Conservation (phyloP, 2,113 vertebrate species). For the Colaptes auratus region DNA sequence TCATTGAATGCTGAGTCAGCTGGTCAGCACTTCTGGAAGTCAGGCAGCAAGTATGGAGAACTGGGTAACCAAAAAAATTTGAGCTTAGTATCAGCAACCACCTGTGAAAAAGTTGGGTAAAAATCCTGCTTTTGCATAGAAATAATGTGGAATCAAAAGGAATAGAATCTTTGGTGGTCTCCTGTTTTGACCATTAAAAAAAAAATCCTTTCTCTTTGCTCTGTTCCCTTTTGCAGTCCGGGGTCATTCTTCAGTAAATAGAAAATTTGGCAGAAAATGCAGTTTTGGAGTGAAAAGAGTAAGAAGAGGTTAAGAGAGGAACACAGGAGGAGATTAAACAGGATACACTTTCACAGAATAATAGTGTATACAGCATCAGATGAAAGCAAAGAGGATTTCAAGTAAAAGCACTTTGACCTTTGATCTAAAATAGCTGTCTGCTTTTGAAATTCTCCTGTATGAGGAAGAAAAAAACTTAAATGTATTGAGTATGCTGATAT, state of each 20-base stretch:
- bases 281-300: neutral
- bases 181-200: neutral
- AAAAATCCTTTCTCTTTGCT: neutral
- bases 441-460: neutral
- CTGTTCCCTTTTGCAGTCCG: neutral
- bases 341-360: neutral
- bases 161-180: neutral
- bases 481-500: neutral
- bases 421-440: neutral
- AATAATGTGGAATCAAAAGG: neutral
- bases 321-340: neutral
- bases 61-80: neutral
- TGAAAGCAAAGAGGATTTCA: neutral
- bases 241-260: neutral
- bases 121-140: neutral
- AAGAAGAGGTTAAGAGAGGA: neutral
- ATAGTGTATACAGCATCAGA: neutral
- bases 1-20: neutral
- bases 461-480: neutral
- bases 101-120: neutral
- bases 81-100: neutral
- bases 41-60: neutral
- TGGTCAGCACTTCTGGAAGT: neutral
- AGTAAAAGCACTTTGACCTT: neutral
- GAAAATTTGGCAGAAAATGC: neutral